Percentiles rank a stretch among this genome's conserved stretches.
Conservation (phyloP, 1,140 invertebrate species). For the Bradynema listronoti region DNA sequence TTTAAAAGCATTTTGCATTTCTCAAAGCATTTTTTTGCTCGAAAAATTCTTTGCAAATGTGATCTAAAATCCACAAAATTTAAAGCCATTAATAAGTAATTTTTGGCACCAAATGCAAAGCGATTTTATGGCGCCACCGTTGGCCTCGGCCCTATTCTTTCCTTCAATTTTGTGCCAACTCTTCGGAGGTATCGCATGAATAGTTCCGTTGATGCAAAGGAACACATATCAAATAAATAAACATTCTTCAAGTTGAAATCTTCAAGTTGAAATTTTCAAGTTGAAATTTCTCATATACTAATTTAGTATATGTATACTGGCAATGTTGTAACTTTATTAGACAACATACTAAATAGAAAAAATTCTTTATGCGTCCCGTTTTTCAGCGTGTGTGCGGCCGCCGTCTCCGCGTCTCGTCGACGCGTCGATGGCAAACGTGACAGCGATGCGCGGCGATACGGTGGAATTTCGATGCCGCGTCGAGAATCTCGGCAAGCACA, state of each 20-base stretch:
- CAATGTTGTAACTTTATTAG: no score
- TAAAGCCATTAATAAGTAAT: no score
- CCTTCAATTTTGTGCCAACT: slow-evolving; percentile 51
- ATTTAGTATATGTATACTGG: slow-evolving; percentile 1
- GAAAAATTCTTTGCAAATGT: no score
- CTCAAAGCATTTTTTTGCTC: no score
- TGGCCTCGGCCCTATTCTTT: slow-evolving; percentile 43
- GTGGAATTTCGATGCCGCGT: slow-evolving; percentile 50
- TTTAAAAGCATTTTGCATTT: no score
- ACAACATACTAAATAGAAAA: no score
- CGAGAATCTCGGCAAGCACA: slow-evolving; percentile 42
- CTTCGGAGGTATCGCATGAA: slow-evolving; percentile 48
- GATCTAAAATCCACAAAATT: no score
- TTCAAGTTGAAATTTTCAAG: neutral
- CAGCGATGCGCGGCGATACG: slow-evolving; percentile 51
- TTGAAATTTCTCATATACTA: neutral
- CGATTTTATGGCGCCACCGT: neutral
- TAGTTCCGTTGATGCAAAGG: no score
- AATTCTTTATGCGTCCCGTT: neutral
- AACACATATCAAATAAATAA: no score
- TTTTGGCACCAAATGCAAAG: no score
- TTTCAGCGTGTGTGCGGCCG: slow-evolving; percentile 49
- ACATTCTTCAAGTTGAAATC: neutral
- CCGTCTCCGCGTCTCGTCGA: slow-evolving; percentile 37
- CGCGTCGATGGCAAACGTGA: slow-evolving; percentile 48